These are phyloP conservation scores for Ditula angustiorana DNA, from an alignment of 2,888 invertebrate species.

Conservation along the genomic window DNA sequence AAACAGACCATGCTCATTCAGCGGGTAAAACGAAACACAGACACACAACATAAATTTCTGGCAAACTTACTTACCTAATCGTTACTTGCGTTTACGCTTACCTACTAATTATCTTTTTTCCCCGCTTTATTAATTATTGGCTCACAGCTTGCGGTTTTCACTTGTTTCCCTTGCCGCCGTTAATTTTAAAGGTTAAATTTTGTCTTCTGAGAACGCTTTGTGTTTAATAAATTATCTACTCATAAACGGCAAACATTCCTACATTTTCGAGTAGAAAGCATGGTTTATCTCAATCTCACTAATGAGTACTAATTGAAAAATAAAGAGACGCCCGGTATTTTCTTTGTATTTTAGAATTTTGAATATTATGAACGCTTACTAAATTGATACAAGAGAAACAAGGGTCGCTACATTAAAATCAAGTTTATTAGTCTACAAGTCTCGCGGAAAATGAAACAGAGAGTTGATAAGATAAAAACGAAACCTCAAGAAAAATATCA, in stretches of 20 bases:
- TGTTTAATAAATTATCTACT: constrained; percentile 10
- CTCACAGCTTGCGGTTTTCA: constrained; percentile 2
- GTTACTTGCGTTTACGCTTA: constrained; percentile 18
- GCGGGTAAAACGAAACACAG: constrained; percentile 4
- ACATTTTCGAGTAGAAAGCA: constrained; percentile 6
- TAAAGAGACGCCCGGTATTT: neutral
- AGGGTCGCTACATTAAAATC: neutral
- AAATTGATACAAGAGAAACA: neutral
- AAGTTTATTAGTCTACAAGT: neutral
- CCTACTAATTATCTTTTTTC: constrained; percentile 19
- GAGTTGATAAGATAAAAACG: neutral
- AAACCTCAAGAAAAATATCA: neutral
- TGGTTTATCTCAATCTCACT: neutral
- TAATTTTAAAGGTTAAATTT: constrained; percentile 10
- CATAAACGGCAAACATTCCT: constrained; percentile 5
- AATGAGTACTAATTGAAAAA: constrained; percentile 22
- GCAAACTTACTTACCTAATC: neutral
- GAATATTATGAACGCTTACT: neutral
- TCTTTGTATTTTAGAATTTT: neutral
- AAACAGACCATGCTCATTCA: constrained; percentile 5
- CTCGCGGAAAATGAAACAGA: neutral
- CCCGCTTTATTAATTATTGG: constrained; percentile 2
- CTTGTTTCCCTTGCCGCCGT: neutral
- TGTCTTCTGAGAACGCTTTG: neutral
- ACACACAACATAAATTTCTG: neutral